A percentile compares a stretch with the other conserved stretches of the same genome.
Conservation (phyloP, 2,113 vertebrate genomes). For the Nannospalax galili region DNA sequence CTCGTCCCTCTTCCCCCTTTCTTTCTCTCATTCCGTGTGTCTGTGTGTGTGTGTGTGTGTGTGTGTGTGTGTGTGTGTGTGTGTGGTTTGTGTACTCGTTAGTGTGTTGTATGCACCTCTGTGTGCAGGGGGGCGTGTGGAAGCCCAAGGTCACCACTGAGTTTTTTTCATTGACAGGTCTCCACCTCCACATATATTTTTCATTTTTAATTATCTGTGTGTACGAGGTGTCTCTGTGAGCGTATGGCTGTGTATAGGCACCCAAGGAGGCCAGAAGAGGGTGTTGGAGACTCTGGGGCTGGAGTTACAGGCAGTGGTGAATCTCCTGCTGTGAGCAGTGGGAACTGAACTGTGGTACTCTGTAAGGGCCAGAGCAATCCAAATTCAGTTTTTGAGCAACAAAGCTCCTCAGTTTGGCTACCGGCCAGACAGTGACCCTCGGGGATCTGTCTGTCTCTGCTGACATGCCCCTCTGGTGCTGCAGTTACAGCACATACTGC, state of each 20-base stretch:
- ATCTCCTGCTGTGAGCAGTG: accelerated
- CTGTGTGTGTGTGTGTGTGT: neutral
- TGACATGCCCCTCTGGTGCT: neutral
- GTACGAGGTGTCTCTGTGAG: too few species aligned
- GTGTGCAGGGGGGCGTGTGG: neutral
- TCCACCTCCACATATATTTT: neutral
- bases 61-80: neutral
- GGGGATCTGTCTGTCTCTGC: neutral
- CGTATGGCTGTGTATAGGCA: too few species aligned
- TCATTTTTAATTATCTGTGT: neutral
- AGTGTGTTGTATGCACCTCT: neutral
- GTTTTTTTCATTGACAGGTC: neutral
- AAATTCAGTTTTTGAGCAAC: neutral
- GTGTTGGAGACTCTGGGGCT: too few species aligned
- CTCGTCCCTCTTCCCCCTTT: too few species aligned
- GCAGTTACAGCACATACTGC: neutral
- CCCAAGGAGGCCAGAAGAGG: neutral
- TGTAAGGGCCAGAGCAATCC: neutral
- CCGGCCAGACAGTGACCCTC: neutral
- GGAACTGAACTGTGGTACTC: neutral
- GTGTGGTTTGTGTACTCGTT: neutral
- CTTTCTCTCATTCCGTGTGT: too few species aligned
- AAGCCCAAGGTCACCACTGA: neutral
- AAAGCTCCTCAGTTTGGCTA: neutral
- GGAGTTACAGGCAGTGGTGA: neutral